These are phyloP conservation scores for Mungos mungo DNA, from an alignment of 2,113 vertebrate species.

Conservation along the genomic window DNA sequence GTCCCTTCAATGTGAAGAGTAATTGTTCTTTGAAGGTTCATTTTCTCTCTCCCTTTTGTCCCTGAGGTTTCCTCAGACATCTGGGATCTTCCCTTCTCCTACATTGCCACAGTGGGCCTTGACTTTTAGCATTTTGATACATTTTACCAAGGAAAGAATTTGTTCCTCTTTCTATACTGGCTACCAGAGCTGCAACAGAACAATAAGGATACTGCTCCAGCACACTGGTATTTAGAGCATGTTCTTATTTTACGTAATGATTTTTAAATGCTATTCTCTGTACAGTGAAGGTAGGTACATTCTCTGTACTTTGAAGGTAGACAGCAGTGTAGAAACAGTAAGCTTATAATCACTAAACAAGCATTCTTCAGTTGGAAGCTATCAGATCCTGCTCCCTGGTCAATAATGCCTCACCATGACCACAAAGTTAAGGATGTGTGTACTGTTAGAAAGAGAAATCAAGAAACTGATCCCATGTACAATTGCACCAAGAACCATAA, in stretches of 20 bases:
- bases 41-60: background rate
- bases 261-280: background rate
- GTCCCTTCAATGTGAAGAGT: background rate
- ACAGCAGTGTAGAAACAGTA: background rate
- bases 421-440: background rate
- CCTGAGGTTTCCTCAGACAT: background rate
- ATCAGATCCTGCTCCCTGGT: background rate
- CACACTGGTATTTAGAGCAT: background rate
- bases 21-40: background rate
- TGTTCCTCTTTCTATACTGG: background rate
- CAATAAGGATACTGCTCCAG: background rate
- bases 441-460: background rate
- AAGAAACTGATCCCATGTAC: no score
- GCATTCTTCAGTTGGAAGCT: background rate
- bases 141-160: background rate
- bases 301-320: background rate
- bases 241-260: background rate
- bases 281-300: no score
- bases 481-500: no score
- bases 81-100: background rate
- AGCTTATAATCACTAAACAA: background rate
- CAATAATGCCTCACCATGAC: background rate
- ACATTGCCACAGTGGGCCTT: background rate
- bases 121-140: background rate
- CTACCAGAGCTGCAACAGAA: background rate